phyloP scores from a whole-genome alignment of 2,797 vertebrate genomes.

The Staurois parvus region DNA sequence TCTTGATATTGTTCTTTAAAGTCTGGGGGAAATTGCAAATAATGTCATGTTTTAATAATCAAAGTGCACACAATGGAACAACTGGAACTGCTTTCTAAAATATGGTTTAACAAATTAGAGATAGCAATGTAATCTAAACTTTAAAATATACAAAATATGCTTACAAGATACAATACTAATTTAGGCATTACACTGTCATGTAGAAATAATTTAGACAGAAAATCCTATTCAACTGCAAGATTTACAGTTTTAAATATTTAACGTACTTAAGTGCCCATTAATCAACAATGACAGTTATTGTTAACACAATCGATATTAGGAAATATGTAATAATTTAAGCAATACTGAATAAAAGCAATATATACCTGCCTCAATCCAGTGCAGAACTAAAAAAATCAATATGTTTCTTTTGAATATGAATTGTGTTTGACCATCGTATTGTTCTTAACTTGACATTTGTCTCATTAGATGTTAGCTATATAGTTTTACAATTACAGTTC shows the following conservation, averaged over 20 bases:
- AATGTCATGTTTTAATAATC: too few relatives aligned
- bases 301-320: slow-evolving; percentile 80
- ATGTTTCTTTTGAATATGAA: slow-evolving; percentile 78
- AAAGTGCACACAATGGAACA: too few relatives aligned
- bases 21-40: too few relatives aligned
- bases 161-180: neutral
- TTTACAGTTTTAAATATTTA: slow-evolving; percentile 84
- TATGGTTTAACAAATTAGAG: too few relatives aligned
- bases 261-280: slow-evolving; percentile 80
- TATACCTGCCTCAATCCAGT: slow-evolving; percentile 75
- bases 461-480: slow-evolving; percentile 67
- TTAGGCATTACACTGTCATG: neutral
- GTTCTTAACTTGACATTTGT: slow-evolving; percentile 71
- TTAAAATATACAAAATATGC: neutral
- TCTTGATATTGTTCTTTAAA: too few relatives aligned
- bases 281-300: slow-evolving; percentile 85
- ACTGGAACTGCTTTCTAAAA: too few relatives aligned
- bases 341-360: slow-evolving; percentile 77
- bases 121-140: neutral
- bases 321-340: slow-evolving; percentile 86
- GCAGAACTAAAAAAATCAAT: slow-evolving; percentile 82
- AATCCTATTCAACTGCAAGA: slow-evolving; percentile 71
- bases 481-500: neutral
- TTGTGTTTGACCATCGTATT: slow-evolving; percentile 77
- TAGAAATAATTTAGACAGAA: neutral